phyloP scores from a whole-genome alignment of 2,888 invertebrate species.

The Syrphus vitripennis region DNA sequence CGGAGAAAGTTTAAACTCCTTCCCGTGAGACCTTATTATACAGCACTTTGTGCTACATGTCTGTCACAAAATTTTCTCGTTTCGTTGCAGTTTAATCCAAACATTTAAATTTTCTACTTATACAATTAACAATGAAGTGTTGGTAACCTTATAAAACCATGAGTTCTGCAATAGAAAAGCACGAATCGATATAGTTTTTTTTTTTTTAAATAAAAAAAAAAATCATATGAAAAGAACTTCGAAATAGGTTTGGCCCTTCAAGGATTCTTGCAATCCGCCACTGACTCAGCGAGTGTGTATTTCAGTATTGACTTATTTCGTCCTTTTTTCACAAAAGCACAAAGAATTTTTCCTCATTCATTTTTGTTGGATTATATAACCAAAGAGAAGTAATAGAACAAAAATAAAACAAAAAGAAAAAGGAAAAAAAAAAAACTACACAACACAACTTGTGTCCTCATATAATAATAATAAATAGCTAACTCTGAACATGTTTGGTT shows the following conservation, averaged over 20 bases:
- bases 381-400: background rate
- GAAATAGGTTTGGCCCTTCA: background rate
- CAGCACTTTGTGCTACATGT: too few relatives aligned
- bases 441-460: background rate
- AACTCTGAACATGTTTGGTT: constrained; percentile 17
- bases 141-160: too few relatives aligned
- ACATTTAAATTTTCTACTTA: too few relatives aligned
- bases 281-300: background rate
- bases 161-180: too few relatives aligned
- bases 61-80: too few relatives aligned
- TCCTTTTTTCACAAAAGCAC: background rate
- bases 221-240: too few relatives aligned
- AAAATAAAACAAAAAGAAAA: background rate
- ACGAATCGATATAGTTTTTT: too few relatives aligned
- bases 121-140: too few relatives aligned
- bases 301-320: constrained; percentile 7
- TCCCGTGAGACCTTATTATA: too few relatives aligned
- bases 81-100: too few relatives aligned
- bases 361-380: constrained; percentile 2
- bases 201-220: too few relatives aligned
- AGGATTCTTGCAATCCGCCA: background rate
- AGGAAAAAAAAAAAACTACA: background rate
- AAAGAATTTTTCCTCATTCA: background rate
- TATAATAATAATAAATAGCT: constrained; percentile 19
- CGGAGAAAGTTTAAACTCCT: too few relatives aligned